Conservation (phyloP, 2,888 invertebrate species). For the Eulithis testata region DNA sequence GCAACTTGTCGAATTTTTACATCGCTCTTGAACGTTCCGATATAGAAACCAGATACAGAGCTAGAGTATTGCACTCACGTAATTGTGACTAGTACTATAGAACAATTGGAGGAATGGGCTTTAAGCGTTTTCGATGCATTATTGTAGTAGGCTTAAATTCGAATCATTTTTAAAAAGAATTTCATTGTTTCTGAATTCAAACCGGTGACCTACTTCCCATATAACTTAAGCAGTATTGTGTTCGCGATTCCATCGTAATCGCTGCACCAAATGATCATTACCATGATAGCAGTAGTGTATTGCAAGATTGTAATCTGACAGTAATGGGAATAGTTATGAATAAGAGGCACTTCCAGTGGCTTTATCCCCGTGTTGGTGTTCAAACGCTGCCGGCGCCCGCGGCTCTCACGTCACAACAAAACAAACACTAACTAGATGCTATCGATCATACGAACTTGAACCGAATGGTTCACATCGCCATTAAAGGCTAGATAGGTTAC, state of each 20-base stretch:
- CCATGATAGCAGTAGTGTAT: constrained; percentile 4
- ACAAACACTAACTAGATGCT: constrained; percentile 65
- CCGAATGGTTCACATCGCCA: constrained; percentile 60
- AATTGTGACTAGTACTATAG: constrained; percentile 47
- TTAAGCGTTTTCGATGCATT: background rate
- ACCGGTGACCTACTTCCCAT: background rate
- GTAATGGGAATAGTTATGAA: constrained; percentile 33
- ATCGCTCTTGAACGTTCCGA: constrained; percentile 59
- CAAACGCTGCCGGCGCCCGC: constrained; percentile 65
- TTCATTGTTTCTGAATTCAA: background rate
- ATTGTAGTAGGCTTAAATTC: too few species aligned
- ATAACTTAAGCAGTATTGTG: constrained; percentile 1
- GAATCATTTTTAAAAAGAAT: background rate
- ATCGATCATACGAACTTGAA: constrained; percentile 68
- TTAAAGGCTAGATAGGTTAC: constrained; percentile 49
- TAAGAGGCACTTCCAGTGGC: constrained; percentile 41
- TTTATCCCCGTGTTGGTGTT: constrained; percentile 37
- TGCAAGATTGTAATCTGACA: constrained; percentile 28
- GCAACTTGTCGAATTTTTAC: constrained; percentile 64
- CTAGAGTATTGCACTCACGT: constrained; percentile 46
- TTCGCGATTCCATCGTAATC: constrained; percentile 3
- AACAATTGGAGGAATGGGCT: constrained; percentile 50
- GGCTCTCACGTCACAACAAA: constrained; percentile 71
- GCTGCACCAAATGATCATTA: constrained; percentile 12
- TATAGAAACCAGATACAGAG: constrained; percentile 69